These are phyloP conservation scores for Exaiptasia diaphana DNA, from an alignment of 64 coral and sea anemone species.

Conservation along the genomic window DNA sequence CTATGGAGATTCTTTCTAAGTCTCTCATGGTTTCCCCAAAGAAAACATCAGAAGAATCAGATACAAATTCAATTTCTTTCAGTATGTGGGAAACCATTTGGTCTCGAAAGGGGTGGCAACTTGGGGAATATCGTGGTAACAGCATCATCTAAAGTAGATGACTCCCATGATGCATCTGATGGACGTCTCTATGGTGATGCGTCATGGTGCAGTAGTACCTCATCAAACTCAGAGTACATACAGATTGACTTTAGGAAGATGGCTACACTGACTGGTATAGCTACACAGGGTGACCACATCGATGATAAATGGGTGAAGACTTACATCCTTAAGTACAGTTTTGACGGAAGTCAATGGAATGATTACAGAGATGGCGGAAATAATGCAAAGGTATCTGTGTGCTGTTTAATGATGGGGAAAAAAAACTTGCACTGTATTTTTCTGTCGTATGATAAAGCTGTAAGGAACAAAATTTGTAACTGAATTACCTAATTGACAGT, in stretches of 20 bases:
- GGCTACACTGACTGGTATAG: slow-evolving; percentile 35
- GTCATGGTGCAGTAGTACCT: neutral
- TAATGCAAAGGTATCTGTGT: neutral
- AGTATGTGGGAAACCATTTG: neutral
- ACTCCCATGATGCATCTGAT: neutral
- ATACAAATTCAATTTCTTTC: neutral
- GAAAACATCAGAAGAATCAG: neutral
- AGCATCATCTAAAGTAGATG: neutral
- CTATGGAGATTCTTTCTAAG: neutral
- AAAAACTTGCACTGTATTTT: no score
- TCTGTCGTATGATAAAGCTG: no score
- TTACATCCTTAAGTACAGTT: slow-evolving; percentile 18
- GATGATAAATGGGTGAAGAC: slow-evolving; percentile 32
- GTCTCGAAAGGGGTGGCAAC: neutral
- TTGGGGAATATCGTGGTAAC: neutral
- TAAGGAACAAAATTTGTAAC: neutral
- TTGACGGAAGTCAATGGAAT: neutral
- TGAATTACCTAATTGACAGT: no score
- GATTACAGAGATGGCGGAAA: neutral
- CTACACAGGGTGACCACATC: slow-evolving; percentile 45
- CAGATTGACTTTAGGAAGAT: slow-evolving; percentile 12
- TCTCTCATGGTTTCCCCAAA: neutral
- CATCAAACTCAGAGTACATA: slow-evolving; percentile 11
- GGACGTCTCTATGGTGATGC: neutral
- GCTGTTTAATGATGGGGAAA: no score